phyloP scores from a whole-genome alignment of 2,113 vertebrate species.

The Hippopotamus amphibius region DNA sequence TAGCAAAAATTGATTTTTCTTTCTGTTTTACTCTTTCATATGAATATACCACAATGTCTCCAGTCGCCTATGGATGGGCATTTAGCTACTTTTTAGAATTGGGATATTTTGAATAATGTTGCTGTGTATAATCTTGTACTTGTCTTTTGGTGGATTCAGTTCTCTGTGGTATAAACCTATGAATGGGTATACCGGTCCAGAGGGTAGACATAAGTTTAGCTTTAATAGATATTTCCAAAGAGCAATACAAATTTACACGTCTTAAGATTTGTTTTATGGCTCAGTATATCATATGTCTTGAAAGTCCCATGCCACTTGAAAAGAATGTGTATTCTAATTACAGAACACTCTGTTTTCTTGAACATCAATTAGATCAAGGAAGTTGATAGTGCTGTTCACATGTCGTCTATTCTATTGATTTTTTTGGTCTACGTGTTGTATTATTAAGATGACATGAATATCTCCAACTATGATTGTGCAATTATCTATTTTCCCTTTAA shows the following conservation, averaged over 20 bases:
- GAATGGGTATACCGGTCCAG: neutral
- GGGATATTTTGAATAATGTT: neutral
- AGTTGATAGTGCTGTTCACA: neutral
- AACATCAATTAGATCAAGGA: constrained; percentile 26
- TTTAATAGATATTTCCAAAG: neutral
- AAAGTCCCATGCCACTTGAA: neutral
- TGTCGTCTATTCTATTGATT: neutral
- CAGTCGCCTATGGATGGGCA: neutral
- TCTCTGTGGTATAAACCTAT: neutral
- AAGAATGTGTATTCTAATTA: neutral
- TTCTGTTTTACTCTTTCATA: neutral
- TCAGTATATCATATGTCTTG: neutral
- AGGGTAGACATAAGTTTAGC: neutral
- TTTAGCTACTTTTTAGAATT: neutral
- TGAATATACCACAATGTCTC: neutral
- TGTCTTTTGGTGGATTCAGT: neutral
- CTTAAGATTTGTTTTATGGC: neutral
- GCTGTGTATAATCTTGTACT: neutral
- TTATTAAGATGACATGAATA: constrained; percentile 18
- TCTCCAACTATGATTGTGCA: neutral
- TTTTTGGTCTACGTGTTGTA: neutral
- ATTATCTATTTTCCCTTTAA: constrained; percentile 7
- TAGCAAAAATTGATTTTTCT: neutral
- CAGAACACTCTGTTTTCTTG: neutral
- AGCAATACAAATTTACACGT: neutral